phyloP scores from a whole-genome alignment of 1,140 invertebrate species.

The Drosophila aff. region DNA sequence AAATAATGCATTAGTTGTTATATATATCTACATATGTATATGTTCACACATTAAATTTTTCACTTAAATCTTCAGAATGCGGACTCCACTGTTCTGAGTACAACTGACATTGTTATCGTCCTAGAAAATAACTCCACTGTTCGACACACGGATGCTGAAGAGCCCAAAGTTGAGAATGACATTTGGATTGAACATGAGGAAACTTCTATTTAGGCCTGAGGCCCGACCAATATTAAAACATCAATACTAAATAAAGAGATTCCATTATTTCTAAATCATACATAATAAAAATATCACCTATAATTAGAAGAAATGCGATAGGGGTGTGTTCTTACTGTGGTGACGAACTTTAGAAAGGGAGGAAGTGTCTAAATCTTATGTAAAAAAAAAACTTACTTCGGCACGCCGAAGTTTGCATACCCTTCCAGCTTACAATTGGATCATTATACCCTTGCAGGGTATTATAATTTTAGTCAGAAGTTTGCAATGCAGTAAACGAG shows the following conservation, averaged over 20 bases:
- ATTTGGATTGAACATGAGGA: conserved; percentile 36
- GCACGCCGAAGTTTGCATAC: not conserved
- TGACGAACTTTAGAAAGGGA: not conserved
- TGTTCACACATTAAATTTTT: not conserved
- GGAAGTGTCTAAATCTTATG: not conserved
- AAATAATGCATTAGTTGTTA: not conserved
- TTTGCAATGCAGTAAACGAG: no score
- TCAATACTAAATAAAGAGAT: conserved; percentile 1
- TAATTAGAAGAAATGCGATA: not conserved
- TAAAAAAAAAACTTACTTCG: no score
- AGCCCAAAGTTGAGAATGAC: conserved; percentile 21
- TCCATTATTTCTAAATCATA: conserved; percentile 1
- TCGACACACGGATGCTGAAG: conserved; percentile 13
- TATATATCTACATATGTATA: not conserved
- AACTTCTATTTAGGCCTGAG: conserved; percentile 30
- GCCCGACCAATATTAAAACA: not conserved
- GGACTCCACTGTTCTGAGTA: conserved; percentile 51
- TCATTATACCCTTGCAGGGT: no score
- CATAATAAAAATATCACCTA: conserved; percentile 4
- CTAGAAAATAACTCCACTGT: conserved; percentile 53
- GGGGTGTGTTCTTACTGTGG: not conserved
- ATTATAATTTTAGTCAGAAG: no score
- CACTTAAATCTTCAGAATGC: conserved; percentile 35
- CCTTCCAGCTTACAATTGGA: no score
- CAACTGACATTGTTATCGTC: conserved; percentile 66